phyloP scores from a whole-genome alignment of 2,113 vertebrate genomes.

The Urocitellus parryii region DNA sequence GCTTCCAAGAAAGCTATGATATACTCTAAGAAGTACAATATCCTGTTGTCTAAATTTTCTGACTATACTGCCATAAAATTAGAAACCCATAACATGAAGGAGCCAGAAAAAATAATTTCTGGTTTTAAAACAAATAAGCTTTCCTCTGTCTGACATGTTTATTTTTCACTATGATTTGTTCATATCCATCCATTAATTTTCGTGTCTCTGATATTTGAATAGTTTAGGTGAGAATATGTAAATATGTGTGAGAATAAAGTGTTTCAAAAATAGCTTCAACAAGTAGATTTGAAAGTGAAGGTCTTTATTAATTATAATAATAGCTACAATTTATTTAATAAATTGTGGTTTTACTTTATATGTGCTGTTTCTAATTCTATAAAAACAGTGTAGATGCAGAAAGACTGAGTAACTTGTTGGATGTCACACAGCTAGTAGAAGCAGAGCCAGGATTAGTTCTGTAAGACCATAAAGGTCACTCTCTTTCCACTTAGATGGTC shows the following conservation, averaged over 20 bases:
- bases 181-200: background rate
- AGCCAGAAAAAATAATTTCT: background rate
- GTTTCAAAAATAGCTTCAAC: background rate
- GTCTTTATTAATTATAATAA: background rate
- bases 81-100: background rate
- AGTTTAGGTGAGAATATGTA: background rate
- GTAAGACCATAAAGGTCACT: background rate
- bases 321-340: background rate
- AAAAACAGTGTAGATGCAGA: background rate
- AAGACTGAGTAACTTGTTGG: background rate
- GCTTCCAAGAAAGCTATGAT: background rate
- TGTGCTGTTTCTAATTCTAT: background rate
- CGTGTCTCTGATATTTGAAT: background rate
- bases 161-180: constrained; percentile 15
- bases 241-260: background rate
- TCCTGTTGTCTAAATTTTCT: background rate
- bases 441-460: background rate
- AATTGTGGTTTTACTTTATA: background rate
- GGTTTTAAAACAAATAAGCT: background rate
- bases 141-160: background rate
- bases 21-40: background rate
- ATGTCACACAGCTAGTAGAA: background rate
- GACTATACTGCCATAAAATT: background rate
- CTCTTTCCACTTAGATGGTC: background rate
- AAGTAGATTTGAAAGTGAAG: background rate